A percentile compares a stretch with the other conserved stretches of the same genome.
These are phyloP conservation scores for Zeuzera pyrina DNA, from an alignment of 2,888 invertebrate genomes.

Conservation along the genomic window DNA sequence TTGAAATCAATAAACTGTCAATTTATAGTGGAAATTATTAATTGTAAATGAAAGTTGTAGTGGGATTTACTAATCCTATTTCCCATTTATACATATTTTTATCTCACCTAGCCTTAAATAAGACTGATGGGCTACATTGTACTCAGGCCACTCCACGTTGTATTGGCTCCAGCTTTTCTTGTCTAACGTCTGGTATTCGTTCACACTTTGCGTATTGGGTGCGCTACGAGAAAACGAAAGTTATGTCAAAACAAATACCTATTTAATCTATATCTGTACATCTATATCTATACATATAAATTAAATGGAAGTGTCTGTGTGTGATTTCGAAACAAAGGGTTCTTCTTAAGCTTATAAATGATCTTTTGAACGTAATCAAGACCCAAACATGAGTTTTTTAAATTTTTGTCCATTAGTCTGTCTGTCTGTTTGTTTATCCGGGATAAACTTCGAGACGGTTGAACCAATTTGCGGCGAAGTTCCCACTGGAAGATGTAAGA, in stretches of 20 bases:
- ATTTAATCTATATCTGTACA: constrained; percentile 1
- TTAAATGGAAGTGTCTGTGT: no score
- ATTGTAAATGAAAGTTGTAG: no score
- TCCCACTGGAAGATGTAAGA: no score
- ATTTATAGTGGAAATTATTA: neutral
- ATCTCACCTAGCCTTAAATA: constrained; percentile 83
- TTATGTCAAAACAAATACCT: constrained; percentile 4
- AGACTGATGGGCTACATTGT: constrained; percentile 80
- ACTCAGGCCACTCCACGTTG: constrained; percentile 89
- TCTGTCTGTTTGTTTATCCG: no score
- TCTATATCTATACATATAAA: no score
- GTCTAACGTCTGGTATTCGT: constrained; percentile 76
- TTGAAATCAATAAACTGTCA: neutral
- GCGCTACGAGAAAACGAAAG: constrained; percentile 67
- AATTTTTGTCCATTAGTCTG: no score
- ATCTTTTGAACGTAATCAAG: neutral
- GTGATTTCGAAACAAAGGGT: neutral
- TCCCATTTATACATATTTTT: no score
- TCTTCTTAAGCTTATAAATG: neutral
- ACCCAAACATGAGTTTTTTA: no score
- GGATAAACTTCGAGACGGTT: no score
- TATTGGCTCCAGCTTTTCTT: constrained; percentile 78
- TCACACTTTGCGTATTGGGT: constrained; percentile 81
- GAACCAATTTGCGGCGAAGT: no score
- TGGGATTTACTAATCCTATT: no score